These are phyloP conservation scores for Apis laboriosa DNA, from an alignment of 1,140 invertebrate genomes.

Conservation along the genomic window DNA sequence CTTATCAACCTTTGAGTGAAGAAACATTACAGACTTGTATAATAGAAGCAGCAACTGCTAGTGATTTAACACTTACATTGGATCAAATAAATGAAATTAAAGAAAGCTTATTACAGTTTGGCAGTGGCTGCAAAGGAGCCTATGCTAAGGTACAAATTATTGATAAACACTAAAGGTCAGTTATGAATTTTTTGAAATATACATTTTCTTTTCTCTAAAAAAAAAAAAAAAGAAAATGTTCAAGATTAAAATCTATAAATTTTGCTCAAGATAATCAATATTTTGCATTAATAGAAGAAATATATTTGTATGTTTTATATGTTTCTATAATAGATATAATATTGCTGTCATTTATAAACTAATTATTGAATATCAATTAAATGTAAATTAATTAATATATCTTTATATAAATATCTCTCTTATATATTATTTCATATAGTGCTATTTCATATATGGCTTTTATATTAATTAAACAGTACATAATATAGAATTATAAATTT, in stretches of 20 bases:
- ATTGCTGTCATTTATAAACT: neutral
- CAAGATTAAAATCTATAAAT: neutral
- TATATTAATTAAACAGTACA: neutral
- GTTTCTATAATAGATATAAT: no score
- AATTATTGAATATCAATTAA: neutral
- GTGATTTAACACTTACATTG: conserved; percentile 51
- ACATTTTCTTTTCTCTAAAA: neutral
- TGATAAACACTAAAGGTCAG: conserved; percentile 25
- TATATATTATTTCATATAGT: neutral
- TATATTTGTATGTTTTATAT: no score
- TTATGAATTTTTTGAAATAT: neutral
- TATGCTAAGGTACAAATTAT: conserved; percentile 73
- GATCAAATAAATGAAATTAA: conserved; percentile 64
- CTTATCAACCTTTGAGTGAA: conserved; percentile 59
- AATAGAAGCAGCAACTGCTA: conserved; percentile 60
- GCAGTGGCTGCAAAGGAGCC: conserved; percentile 77
- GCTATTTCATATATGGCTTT: neutral
- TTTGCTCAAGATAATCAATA: no score
- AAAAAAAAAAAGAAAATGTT: neutral
- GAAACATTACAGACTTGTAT: conserved; percentile 71
- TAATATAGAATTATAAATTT: no score
- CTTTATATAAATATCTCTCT: no score
- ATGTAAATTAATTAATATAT: neutral
- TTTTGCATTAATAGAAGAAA: no score
- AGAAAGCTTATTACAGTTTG: conserved; percentile 53